Conservation (phyloP, 2,888 invertebrate genomes). For the Platynereis dumerilii region DNA sequence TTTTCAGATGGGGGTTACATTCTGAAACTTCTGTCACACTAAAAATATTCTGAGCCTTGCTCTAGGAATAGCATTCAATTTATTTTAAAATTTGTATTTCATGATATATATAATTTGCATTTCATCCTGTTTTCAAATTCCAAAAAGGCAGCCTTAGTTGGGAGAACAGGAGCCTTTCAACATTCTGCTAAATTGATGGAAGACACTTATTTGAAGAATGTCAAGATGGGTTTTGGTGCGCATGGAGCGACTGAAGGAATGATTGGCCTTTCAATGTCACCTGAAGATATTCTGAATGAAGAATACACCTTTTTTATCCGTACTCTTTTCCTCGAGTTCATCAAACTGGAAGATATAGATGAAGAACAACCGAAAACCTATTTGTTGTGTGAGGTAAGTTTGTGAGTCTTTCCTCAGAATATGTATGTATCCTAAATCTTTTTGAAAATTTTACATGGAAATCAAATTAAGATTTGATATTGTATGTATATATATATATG, state of each 20-base stretch:
- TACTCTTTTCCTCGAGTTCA: not conserved
- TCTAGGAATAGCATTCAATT: no score
- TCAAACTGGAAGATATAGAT: not conserved
- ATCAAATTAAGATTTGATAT: no score
- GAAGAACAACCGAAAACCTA: not conserved
- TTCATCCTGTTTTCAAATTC: no score
- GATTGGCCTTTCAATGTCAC: not conserved
- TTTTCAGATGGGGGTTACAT: no score
- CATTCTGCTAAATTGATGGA: not conserved
- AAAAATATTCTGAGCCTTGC: no score
- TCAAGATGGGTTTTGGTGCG: not conserved
- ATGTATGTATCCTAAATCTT: no score
- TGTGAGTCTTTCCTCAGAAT: no score
- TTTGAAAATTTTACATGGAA: no score
- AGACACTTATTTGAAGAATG: not conserved
- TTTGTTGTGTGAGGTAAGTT: not conserved
- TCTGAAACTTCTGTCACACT: no score
- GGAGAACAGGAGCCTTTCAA: not conserved
- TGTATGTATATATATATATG: no score
- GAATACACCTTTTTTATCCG: not conserved
- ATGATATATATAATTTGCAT: no score
- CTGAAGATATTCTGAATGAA: not conserved
- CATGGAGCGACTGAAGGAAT: constrained; percentile 2
- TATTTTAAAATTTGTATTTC: no score
- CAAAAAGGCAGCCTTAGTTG: not conserved